phyloP scores from a whole-genome alignment of 2,888 invertebrate species.

The Hylaea fasciaria region DNA sequence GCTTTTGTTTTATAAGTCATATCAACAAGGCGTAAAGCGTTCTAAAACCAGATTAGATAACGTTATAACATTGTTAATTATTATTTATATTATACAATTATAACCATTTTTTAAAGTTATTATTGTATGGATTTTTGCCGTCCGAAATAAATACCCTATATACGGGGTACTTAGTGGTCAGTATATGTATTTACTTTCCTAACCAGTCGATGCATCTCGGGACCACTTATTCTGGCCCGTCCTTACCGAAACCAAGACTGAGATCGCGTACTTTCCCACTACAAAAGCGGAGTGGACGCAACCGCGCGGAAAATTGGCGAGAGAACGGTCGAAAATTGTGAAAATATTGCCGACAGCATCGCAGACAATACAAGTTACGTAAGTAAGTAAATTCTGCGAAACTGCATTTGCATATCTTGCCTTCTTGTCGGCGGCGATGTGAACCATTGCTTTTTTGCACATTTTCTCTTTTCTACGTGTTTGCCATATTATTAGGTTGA shows the following conservation, averaged over 20 bases:
- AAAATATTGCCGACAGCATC: slow-evolving; percentile 38
- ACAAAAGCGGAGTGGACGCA: slow-evolving; percentile 30
- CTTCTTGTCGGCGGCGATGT: slow-evolving; percentile 8
- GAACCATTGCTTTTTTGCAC: not conserved
- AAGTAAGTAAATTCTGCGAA: slow-evolving; percentile 15
- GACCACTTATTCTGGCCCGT: too few relatives aligned
- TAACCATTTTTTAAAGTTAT: too few relatives aligned
- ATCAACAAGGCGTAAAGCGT: too few relatives aligned
- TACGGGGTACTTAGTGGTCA: too few relatives aligned
- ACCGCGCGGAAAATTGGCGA: slow-evolving; percentile 47
- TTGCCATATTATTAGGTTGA: not conserved
- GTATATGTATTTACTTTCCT: too few relatives aligned
- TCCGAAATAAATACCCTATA: too few relatives aligned
- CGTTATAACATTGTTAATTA: too few relatives aligned
- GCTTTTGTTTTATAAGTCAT: too few relatives aligned
- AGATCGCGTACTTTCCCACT: not conserved
- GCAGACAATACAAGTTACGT: slow-evolving; percentile 20
- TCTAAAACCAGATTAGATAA: too few relatives aligned
- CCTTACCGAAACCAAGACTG: not conserved
- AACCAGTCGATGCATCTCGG: too few relatives aligned
- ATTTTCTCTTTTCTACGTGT: not conserved
- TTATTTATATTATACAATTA: too few relatives aligned
- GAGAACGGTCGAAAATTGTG: slow-evolving; percentile 48
- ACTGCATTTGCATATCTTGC: slow-evolving; percentile 24
- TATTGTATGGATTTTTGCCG: too few relatives aligned